Conservation (phyloP, 2,797 vertebrate species). For the Acropternis orthonyx region DNA sequence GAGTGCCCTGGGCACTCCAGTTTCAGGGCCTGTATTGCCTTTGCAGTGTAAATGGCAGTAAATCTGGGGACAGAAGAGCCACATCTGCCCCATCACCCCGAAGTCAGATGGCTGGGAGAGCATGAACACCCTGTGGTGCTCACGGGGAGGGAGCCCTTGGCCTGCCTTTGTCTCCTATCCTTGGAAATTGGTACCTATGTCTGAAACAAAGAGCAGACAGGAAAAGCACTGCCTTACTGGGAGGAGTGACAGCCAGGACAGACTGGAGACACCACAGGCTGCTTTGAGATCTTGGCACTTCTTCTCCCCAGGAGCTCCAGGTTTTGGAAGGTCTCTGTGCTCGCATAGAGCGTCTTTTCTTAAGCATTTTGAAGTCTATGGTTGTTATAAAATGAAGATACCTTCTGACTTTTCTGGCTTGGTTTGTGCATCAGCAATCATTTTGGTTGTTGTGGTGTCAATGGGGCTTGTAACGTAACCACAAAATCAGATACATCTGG, state of each 20-base stretch:
- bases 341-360: background rate
- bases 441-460: background rate
- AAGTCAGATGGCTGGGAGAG: rapidly evolving
- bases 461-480: conserved; percentile 1
- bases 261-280: rapidly evolving
- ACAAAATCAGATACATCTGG: conserved; percentile 41
- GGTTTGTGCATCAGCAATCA: background rate
- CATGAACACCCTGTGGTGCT: background rate
- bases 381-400: background rate
- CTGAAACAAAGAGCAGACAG: background rate
- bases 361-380: background rate
- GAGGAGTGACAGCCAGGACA: background rate
- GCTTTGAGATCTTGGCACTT: background rate
- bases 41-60: background rate
- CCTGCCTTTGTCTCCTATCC: background rate
- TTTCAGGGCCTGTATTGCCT: background rate
- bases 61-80: background rate
- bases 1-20: background rate
- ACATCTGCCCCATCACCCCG: background rate
- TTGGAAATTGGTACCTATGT: too few species aligned
- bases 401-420: background rate
- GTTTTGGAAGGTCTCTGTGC: background rate
- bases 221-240: background rate
- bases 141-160: rapidly evolving
- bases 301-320: background rate